Base-by-base conservation (phyloP, 2,888 invertebrate species). In the Lasioglossum villosulum region DNA sequence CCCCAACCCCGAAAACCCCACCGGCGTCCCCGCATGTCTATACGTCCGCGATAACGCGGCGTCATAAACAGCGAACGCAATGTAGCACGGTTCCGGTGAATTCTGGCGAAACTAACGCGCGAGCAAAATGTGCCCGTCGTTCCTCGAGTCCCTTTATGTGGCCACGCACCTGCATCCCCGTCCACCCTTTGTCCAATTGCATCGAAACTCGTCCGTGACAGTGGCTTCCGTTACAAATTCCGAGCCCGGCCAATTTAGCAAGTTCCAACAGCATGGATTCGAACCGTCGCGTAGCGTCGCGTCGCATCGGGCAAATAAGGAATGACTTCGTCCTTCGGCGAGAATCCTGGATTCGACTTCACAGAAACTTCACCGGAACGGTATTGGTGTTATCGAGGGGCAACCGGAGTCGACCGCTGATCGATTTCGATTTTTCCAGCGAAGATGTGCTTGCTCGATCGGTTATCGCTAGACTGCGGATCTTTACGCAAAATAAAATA, bases 1-100 rank as follows among this genome's bases (percentile, higher is more conserved):
- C 37, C 63, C 63, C 27, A 30, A 30, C 63, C 19, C 63, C 30
- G 16, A 16, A 66, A 6, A 5, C 30, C 34, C 30, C 63, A 16
- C 6, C 30, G 16, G 34, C 34, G 3, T 74, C 71, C 77, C 34
- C 37, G 42, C 45, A 4, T 72, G 66, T 37, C 70, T 76, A 66
- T 75, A 80, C 63, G 56, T 75, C 68, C 39, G 70, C 63, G 80
- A 86, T 78, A 87, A 83, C 78, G 75, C 52, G 71, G 59, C 75
- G 82, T 88, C 82, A 88, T 84, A 86, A 88, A 88, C 82, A 88
- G 72, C 71, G 34, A 10, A 45, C 59, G 68, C 71, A 68, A 87
- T 83, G 80, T 85, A 81, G 59, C 77, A 72, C 42, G 48, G 45
- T 80, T 78, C 37, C 78, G 73, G 59, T 83, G 76, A 86, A 83